Base-by-base conservation (phyloP, 2,888 invertebrate species). In the Ormyrus pomaceus region DNA sequence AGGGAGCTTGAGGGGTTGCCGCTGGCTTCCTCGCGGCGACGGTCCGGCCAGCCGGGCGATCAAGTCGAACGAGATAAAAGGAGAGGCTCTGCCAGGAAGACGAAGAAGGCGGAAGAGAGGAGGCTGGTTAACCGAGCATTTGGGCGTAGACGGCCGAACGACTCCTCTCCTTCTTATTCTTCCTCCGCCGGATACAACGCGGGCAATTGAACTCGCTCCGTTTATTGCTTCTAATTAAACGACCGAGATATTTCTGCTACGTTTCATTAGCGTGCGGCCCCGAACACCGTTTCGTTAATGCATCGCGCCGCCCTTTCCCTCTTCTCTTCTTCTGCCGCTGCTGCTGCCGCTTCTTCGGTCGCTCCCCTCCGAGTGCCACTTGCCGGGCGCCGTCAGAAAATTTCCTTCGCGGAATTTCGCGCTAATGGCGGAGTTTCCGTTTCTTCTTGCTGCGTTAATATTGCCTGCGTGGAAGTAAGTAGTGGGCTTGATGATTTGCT, bases 211-310 rank as follows among this genome's bases (percentile, higher is more conserved):
- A 89, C 88, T 88, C 85, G 86, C 62, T 87, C 86, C 88, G 87
- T 89, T 89, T 88, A 89, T 88, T 88, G 88, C 88, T 86, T 88
- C 88, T 88, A 89, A 89, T 89, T 89, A 89, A 89, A 89, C 86
- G 87, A 87, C 87, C 87, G 83, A 88, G 87, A 89, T 89, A 88
- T 89, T 89, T 89, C 87, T 87, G 85, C 86, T 86, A 87, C 88
- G 87, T 89, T 89, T 88, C 88, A 88, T 89, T 89, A 88, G 86
- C 86, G 86, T 85, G 83, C 83, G 85, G 85, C 84, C 84, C 13
- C 56, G 46, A 56, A 65, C n/a, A 84, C 83, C 81, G 82, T 84
- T 86, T 76, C 83, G 83, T 84, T 87, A 87, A 88, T 86, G 85
- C 85, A 85, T 86, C 83, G 81, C 73, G 68, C 75, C 68, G 51